Evolutionary conservation across 2,113 vertebrate species (phyloP).

Genomic region (Percopsis transmontana): DNA sequence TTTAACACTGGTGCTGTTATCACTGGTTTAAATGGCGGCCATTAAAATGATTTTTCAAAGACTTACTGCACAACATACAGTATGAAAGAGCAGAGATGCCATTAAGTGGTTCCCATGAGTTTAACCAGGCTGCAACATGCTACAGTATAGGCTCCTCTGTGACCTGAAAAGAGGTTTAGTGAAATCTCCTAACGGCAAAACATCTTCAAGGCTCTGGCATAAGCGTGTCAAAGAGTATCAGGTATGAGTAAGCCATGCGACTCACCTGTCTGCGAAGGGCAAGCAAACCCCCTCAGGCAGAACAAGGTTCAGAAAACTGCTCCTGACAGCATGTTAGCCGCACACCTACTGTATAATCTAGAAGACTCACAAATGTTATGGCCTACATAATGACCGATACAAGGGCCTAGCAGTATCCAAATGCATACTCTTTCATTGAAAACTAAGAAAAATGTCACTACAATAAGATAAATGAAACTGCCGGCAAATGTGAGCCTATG

Average conservation of each 20-base stretch:
- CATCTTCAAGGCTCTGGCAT: slow-evolving; percentile 17
- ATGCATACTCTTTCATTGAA: too few relatives aligned
- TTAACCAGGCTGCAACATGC: background rate
- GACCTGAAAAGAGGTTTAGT: slow-evolving; percentile 20
- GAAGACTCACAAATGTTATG: background rate
- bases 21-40: slow-evolving; percentile 8
- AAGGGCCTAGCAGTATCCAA: background rate
- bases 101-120: background rate
- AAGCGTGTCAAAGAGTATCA: slow-evolving; percentile 40
- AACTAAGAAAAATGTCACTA: slow-evolving; percentile 2
- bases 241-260: slow-evolving; percentile 29
- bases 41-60: background rate
- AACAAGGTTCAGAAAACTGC: background rate
- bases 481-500: slow-evolving; percentile 22
- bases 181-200: slow-evolving; percentile 3
- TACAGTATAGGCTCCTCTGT: slow-evolving; percentile 4
- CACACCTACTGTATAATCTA: background rate
- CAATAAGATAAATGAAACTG: slow-evolving; percentile 4
- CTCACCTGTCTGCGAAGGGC: slow-evolving; percentile 47
- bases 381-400: background rate
- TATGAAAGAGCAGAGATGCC: background rate
- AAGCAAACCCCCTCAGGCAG: slow-evolving; percentile 18
- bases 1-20: slow-evolving; percentile 29
- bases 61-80: background rate
- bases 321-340: background rate